A percentile compares a stretch with the other conserved stretches of the same genome.
Evolutionary conservation across 2,113 vertebrate genomes (phyloP).

Genomic region (Takifugu bimaculatus): DNA sequence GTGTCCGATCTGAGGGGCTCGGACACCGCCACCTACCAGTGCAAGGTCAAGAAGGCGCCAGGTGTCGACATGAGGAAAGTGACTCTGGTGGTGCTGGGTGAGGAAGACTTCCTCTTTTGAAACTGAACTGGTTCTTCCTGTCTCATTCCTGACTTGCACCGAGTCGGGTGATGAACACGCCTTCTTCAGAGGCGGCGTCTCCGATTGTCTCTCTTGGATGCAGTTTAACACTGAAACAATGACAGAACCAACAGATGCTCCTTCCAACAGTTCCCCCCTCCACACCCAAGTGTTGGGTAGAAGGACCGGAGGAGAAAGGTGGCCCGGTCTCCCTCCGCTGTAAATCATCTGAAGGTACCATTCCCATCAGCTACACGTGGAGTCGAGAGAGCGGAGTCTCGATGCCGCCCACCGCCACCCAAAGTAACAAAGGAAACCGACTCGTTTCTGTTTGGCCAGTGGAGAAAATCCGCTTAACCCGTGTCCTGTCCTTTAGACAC

Average conservation of each 20-base stretch:
- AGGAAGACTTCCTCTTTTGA: constrained; percentile 24
- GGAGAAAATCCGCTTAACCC: too few relatives aligned
- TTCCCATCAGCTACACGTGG: constrained; percentile 81
- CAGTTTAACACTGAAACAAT: background rate
- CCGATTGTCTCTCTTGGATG: too few relatives aligned
- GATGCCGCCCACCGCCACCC: constrained; percentile 52
- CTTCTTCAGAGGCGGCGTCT: too few relatives aligned
- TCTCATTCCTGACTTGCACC: too few relatives aligned
- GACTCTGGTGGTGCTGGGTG: constrained; percentile 83
- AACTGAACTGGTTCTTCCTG: too few relatives aligned
- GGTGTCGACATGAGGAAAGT: constrained; percentile 81
- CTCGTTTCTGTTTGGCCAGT: background rate
- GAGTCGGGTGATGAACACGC: too few relatives aligned
- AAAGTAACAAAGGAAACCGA: constrained; percentile 35
- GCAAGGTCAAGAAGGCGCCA: constrained; percentile 88
- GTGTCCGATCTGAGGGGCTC: constrained; percentile 67
- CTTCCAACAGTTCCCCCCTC: constrained; percentile 74
- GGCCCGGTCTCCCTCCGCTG: constrained; percentile 76
- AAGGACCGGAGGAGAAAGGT: constrained; percentile 75
- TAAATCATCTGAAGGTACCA: constrained; percentile 69
- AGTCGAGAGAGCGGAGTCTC: constrained; percentile 68
- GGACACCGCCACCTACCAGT: constrained; percentile 88
- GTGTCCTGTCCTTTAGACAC: too few relatives aligned
- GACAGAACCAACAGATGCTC: background rate
- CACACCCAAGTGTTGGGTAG: constrained; percentile 79